A percentile compares a stretch with the other conserved stretches of the same genome.
These are phyloP conservation scores for Galerucella pusilla DNA, from an alignment of 2,888 invertebrate species.

Conservation along the genomic window DNA sequence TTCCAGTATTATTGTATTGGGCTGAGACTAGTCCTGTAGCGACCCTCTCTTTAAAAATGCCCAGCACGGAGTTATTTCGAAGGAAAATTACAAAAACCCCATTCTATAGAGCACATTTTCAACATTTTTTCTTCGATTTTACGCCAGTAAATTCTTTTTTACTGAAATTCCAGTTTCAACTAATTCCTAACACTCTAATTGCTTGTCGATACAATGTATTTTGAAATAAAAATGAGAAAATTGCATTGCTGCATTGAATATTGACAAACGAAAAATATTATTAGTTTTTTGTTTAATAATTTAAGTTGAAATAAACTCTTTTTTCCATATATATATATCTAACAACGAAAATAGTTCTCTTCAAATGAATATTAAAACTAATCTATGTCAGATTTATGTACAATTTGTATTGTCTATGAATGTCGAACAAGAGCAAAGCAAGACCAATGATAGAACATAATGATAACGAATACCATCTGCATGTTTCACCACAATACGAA, in stretches of 20 bases:
- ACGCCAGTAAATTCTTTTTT: conserved; percentile 42
- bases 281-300: neutral
- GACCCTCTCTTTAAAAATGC: conserved; percentile 58
- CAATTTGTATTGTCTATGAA: too few species aligned
- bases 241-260: conserved; percentile 17
- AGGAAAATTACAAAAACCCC: conserved; percentile 64
- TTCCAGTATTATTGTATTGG: neutral
- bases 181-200: conserved; percentile 25
- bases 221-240: conserved; percentile 20
- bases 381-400: too few species aligned
- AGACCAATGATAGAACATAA: too few species aligned
- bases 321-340: too few species aligned
- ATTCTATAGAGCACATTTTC: conserved; percentile 59
- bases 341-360: too few species aligned
- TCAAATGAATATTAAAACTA: too few species aligned
- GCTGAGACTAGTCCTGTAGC: conserved; percentile 28
- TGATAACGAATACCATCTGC: too few species aligned
- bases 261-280: conserved; percentile 5
- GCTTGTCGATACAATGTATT: conserved; percentile 27
- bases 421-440: too few species aligned
- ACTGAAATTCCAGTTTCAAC: conserved; percentile 36
- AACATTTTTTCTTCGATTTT: conserved; percentile 45
- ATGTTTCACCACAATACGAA: too few species aligned
- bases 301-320: too few species aligned
- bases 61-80: conserved; percentile 64